These are phyloP conservation scores for Sclerurus mexicanus DNA, from an alignment of 2,113 vertebrate species.

Conservation along the genomic window DNA sequence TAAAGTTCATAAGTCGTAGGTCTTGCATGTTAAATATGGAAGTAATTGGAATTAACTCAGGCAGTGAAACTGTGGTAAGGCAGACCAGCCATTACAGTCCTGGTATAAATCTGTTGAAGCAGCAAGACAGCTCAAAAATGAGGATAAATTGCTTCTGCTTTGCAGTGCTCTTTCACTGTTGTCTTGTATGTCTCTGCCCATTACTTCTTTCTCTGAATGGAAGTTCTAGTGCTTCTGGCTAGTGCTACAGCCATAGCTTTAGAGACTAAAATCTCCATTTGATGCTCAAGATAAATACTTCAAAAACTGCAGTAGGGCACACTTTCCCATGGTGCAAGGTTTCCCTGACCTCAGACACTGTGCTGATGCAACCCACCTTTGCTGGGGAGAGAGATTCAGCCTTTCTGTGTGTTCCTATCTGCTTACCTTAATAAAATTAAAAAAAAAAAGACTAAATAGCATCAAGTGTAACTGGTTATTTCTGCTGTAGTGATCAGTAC, in stretches of 20 bases:
- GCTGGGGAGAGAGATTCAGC: background rate
- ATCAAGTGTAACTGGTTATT: background rate
- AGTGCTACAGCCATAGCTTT: background rate
- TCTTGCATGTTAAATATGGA: conserved; percentile 14
- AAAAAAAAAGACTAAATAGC: background rate
- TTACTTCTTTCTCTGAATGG: background rate
- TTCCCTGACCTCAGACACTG: background rate
- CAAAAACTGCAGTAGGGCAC: background rate
- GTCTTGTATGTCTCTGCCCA: background rate
- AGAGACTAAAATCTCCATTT: background rate
- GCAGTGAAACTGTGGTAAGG: background rate
- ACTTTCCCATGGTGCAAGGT: rapidly evolving
- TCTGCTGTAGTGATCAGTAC: background rate
- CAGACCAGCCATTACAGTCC: background rate
- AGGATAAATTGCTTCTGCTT: conserved; percentile 11
- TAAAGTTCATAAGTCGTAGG: background rate
- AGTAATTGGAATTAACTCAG: conserved; percentile 21
- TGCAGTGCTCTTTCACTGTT: background rate
- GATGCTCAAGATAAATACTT: background rate
- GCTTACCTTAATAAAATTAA: background rate
- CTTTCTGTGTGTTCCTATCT: background rate
- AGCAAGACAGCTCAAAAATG: background rate
- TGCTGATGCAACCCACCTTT: background rate
- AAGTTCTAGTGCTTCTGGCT: background rate
- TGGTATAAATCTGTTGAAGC: conserved; percentile 4